phyloP scores from a whole-genome alignment of 37 sponge, comb jelly and placozoan species.

The Axinella damicornis region DNA sequence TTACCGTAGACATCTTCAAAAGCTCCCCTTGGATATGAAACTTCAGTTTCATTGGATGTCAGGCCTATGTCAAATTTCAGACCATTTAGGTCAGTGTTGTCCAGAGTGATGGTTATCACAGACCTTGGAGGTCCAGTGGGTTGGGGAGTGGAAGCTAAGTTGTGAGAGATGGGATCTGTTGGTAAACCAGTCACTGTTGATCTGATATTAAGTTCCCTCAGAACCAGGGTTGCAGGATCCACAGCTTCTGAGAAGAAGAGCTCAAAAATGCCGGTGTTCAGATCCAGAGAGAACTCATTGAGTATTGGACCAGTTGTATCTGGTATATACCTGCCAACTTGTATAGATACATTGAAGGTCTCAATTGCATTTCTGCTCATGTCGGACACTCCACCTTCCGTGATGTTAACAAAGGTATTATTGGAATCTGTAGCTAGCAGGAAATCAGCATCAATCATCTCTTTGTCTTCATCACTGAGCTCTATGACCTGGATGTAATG shows the following conservation, averaged over 20 bases:
- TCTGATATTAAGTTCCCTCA: constrained; percentile 41
- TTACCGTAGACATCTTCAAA: constrained; percentile 81
- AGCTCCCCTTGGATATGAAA: constrained; percentile 61
- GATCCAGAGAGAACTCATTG: constrained; percentile 64
- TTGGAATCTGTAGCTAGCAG: constrained; percentile 62
- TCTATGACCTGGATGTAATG: constrained; percentile 70
- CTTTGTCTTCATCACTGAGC: constrained; percentile 73
- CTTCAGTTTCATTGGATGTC: constrained; percentile 24
- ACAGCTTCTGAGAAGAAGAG: constrained; percentile 87
- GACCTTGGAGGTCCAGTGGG: constrained; percentile 59
- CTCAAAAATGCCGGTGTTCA: constrained; percentile 50
- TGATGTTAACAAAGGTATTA: constrained; percentile 79
- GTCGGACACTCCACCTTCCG: constrained; percentile 70
- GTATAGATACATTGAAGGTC: constrained; percentile 10
- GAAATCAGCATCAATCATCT: constrained; percentile 51
- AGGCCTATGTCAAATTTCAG: constrained; percentile 77
- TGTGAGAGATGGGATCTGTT: background rate
- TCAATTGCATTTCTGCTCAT: constrained; percentile 56
- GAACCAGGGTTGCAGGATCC: constrained; percentile 57
- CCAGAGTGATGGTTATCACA: constrained; percentile 42
- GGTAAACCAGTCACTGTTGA: constrained; percentile 14
- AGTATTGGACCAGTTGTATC: constrained; percentile 74
- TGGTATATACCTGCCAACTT: constrained; percentile 31
- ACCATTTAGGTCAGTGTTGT: constrained; percentile 58
- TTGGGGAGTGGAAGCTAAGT: constrained; percentile 28